Conservation (phyloP, 2,113 vertebrate genomes). For the Cariama cristata region DNA sequence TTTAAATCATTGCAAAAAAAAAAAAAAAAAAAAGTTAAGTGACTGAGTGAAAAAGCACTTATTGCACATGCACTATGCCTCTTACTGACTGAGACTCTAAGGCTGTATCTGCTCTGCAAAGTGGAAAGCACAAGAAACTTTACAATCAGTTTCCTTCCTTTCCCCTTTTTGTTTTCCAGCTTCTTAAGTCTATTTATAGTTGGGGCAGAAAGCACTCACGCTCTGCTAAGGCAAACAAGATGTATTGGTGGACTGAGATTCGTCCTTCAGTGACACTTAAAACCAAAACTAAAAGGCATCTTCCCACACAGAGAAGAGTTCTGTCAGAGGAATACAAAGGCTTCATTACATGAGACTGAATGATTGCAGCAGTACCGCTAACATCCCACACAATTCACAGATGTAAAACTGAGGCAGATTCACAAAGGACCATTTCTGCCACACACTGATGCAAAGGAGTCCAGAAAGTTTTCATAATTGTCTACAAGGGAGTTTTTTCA, state of each 20-base stretch:
- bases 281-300: background rate
- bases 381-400: background rate
- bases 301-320: background rate
- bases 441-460: background rate
- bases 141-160: background rate
- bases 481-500: background rate
- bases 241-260: background rate
- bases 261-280: background rate
- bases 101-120: background rate
- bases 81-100: background rate
- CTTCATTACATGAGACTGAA: background rate
- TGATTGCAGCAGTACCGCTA: background rate
- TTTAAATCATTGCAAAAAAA: background rate
- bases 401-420: background rate
- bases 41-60: background rate
- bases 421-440: background rate
- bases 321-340: background rate
- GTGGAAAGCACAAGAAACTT: background rate
- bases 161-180: background rate
- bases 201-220: background rate
- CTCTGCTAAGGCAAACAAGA: background rate
- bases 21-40: background rate
- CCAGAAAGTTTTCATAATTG: background rate
- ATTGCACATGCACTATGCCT: background rate
- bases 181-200: background rate